Base-by-base conservation (phyloP, 2,113 vertebrate species). In the Silurus meridionalis region DNA sequence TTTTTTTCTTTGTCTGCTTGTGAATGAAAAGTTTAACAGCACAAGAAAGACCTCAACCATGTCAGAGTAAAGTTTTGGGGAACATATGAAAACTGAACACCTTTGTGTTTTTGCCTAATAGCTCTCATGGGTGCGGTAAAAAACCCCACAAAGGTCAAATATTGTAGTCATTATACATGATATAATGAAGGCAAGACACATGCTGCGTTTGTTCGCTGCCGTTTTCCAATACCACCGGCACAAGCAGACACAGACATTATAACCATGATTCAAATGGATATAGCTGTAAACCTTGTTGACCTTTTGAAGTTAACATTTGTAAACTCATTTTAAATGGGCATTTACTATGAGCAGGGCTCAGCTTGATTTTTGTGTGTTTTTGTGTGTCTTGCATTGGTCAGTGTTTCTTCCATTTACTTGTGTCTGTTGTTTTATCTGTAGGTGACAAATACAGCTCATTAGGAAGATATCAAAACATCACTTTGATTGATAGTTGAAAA, bases 101-200 rank as follows among this genome's bases (percentile, higher is more conserved):
- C 37, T 74, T 52, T 75, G 21, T n/a, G 8, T 75, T 58, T 75
- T 58, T 64, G 15, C 37, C n/a, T 78, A 58, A 80, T 79, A 71
- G 71, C 46, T 55, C 64, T 61, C 57, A 57, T 80, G 28, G 17
- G 28, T 25, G 9, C 7, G 71, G 53, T 37, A 64, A 82, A 89
- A 85, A 87, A 63, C 71, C 28, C 61, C 71, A 50, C 25, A 28
- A 85, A 72, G 85, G 64, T 61, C 79, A 80, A 79, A 78, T 85
- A 83, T 89, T 87, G 82, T 28, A 74, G 66, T 83, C 71, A 87
- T 83, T 85, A 83, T 67, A 71, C 79, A 50, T 71, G 61, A 55
- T 80, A 61, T 87, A 79, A 87, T 83, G 64, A 37, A 23, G 17
- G 23, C 77, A 50, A 8, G 82, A 83, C 69, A 80, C 28, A 74